These are phyloP conservation scores for Magallana angulata DNA, from an alignment of 1,140 invertebrate genomes.

Conservation along the genomic window DNA sequence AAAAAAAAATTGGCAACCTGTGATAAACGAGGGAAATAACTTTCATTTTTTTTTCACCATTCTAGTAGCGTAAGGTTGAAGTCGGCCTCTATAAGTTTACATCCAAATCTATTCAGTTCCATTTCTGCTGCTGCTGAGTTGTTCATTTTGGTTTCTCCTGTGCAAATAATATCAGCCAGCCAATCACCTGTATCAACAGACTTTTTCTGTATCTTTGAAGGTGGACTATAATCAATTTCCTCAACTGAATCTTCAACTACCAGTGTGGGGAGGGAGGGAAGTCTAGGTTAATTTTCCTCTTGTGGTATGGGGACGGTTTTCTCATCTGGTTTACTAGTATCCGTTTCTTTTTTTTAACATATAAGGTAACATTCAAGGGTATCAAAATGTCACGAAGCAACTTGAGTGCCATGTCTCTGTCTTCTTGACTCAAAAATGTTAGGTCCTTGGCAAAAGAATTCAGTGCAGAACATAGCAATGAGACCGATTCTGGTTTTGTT, in stretches of 20 bases:
- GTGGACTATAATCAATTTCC: background rate
- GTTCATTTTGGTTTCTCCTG: background rate
- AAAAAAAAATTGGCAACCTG: background rate
- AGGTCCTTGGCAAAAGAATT: conserved; percentile 10
- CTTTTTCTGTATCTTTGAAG: background rate
- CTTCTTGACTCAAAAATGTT: background rate
- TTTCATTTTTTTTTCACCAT: conserved; percentile 2
- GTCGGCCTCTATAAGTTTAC: background rate
- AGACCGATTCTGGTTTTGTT: background rate
- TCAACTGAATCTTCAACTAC: background rate
- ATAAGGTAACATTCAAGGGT: background rate
- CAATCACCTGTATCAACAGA: background rate
- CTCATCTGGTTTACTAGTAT: background rate
- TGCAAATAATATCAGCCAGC: background rate
- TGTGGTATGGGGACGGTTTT: background rate
- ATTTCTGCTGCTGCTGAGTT: background rate
- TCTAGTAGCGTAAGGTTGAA: background rate
- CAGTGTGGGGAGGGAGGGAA: background rate
- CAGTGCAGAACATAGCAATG: background rate
- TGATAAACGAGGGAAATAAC: background rate
- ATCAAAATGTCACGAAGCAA: background rate
- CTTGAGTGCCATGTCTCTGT: background rate
- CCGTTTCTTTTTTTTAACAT: background rate
- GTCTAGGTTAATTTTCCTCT: background rate
- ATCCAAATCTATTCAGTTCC: background rate